phyloP scores from a whole-genome alignment of 2,113 vertebrate species.

The Larimichthys polyactis region DNA sequence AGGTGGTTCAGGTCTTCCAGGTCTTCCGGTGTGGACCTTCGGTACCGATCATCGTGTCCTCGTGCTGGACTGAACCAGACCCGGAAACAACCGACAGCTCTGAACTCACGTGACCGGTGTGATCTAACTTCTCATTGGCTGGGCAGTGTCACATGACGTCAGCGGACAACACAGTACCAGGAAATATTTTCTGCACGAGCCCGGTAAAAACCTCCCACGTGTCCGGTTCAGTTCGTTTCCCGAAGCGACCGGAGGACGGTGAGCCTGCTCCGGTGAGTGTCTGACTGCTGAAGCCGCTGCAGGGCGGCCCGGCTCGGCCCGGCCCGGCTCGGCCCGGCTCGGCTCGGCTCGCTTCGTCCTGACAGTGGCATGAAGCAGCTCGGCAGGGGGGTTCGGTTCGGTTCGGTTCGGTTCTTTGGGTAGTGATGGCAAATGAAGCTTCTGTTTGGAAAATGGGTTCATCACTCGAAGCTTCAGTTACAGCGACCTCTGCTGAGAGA shows the following conservation, averaged over 20 bases:
- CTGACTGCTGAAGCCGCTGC: rapidly evolving
- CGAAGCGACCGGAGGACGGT: background rate
- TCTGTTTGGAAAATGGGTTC: too few species aligned
- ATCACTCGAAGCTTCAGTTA: too few species aligned
- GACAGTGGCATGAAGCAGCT: background rate
- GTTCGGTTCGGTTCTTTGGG: too few species aligned
- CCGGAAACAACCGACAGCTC: slow-evolving; percentile 44
- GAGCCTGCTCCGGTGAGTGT: slow-evolving; percentile 22
- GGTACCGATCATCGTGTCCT: background rate
- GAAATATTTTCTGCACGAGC: slow-evolving; percentile 2
- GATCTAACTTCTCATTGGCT: slow-evolving; percentile 56
- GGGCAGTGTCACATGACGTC: background rate
- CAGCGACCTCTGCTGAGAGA: too few species aligned
- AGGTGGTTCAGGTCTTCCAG: background rate
- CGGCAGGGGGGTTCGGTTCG: background rate
- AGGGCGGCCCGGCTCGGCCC: rapidly evolving
- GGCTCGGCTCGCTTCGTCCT: background rate
- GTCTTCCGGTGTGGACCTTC: background rate
- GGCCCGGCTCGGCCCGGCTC: background rate
- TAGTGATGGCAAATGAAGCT: too few species aligned
- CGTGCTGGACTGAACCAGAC: background rate
- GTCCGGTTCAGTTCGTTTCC: background rate
- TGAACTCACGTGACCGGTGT: slow-evolving; percentile 30
- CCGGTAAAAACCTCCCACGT: background rate
- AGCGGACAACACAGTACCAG: background rate